Evolutionary conservation across 64 coral and sea anemone species (phyloP).

Genomic region (Montipora cactus): DNA sequence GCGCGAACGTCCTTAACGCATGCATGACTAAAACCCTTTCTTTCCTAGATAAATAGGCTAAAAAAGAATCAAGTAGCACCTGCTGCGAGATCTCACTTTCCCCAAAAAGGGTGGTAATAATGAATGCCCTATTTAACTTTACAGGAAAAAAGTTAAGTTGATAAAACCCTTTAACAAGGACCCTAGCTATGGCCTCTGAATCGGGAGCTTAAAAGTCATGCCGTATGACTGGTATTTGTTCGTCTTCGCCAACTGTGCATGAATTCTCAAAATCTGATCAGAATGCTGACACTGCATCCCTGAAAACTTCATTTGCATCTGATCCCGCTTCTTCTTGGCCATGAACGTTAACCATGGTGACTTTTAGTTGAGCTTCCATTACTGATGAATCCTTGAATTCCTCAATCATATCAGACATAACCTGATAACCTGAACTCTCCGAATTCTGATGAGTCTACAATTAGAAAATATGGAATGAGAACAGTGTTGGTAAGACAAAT

Average conservation of each 20-base stretch:
- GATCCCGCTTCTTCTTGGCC: too few species aligned
- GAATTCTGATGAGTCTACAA: too few species aligned
- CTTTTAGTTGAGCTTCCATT: not conserved
- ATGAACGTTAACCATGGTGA: too few species aligned
- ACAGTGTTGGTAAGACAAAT: too few species aligned
- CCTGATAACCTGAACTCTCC: not conserved
- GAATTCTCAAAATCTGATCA: conserved; percentile 64
- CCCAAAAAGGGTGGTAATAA: not conserved
- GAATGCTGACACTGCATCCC: conserved; percentile 50
- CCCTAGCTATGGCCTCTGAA: conserved; percentile 21
- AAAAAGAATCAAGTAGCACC: not conserved
- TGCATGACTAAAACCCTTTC: not conserved
- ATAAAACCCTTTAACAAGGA: conserved; percentile 11
- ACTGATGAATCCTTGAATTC: conserved; percentile 3
- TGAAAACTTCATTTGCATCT: conserved; percentile 42
- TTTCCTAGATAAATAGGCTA: not conserved
- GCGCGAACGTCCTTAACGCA: too few species aligned
- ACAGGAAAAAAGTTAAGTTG: conserved; percentile 1
- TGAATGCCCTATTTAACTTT: not conserved
- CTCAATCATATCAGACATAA: conserved; percentile 38
- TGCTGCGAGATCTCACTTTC: not conserved
- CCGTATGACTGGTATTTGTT: conserved; percentile 14
- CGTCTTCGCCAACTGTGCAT: conserved; percentile 58
- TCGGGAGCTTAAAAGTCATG: conserved; percentile 28
- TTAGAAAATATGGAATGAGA: too few species aligned